phyloP scores from a whole-genome alignment of 2,888 invertebrate species.

The Rhaphigaster nebulosa region DNA sequence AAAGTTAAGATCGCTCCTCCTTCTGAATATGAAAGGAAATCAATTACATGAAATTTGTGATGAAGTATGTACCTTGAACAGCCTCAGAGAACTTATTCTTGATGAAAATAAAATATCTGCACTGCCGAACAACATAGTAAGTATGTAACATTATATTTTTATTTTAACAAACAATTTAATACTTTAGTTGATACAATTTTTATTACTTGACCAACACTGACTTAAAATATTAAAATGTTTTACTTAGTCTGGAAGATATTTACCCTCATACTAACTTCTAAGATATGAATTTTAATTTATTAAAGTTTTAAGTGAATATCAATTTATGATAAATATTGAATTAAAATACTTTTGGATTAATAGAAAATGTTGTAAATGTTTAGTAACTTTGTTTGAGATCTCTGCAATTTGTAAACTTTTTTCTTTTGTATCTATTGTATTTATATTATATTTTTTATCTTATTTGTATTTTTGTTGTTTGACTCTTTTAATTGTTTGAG shows the following conservation, averaged over 20 bases:
- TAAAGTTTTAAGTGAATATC: too few relatives aligned
- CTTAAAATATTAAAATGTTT: not conserved
- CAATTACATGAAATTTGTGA: conserved; percentile 55
- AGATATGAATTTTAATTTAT: too few relatives aligned
- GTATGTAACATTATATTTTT: conserved; percentile 53
- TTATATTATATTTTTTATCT: too few relatives aligned
- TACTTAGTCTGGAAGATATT: not conserved
- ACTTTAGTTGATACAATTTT: not conserved
- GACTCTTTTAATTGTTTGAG: too few relatives aligned
- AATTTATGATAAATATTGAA: too few relatives aligned
- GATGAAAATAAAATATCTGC: conserved; percentile 59
- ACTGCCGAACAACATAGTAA: conserved; percentile 61
- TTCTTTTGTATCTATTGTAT: too few relatives aligned
- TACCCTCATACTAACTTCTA: too few relatives aligned
- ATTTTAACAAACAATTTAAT: not conserved
- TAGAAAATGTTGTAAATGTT: too few relatives aligned
- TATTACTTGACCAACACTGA: not conserved
- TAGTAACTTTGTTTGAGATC: too few relatives aligned
- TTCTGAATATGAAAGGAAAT: conserved; percentile 60
- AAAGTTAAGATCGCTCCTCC: conserved; percentile 59
- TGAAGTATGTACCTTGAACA: conserved; percentile 59
- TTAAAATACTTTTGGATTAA: too few relatives aligned
- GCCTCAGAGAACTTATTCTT: conserved; percentile 60
- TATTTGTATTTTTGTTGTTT: too few relatives aligned
- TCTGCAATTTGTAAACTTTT: too few relatives aligned